A percentile compares a stretch with the other conserved stretches of the same genome.
phyloP scores from a whole-genome alignment of 2,113 vertebrate species.

The Dissostichus mawsoni region DNA sequence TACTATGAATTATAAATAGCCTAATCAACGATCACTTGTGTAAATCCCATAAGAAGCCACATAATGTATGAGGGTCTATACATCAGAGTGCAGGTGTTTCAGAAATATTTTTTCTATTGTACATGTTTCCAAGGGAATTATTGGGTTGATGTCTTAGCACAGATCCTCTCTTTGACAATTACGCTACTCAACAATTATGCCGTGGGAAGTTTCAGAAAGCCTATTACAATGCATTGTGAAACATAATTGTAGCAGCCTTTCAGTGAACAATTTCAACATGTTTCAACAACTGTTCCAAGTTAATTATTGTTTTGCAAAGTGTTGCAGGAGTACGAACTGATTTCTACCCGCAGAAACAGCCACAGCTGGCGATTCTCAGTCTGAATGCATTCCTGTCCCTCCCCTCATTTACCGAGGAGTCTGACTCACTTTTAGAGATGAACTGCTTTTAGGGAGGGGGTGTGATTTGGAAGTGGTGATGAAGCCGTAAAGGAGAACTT shows the following conservation, averaged over 20 bases:
- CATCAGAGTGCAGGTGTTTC: not conserved
- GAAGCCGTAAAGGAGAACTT: conserved; percentile 3
- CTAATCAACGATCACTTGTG: not conserved
- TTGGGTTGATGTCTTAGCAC: not conserved
- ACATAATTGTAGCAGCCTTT: not conserved
- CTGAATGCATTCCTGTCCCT: not conserved
- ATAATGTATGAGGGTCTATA: not conserved
- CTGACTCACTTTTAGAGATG: conserved; percentile 3
- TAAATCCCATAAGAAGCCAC: not conserved
- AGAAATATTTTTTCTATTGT: not conserved
- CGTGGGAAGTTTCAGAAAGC: not conserved
- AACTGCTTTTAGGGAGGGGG: not conserved
- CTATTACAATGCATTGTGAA: not conserved
- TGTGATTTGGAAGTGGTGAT: conserved; percentile 3
- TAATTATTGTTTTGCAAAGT: conserved; percentile 16
- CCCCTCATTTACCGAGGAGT: conserved; percentile 15
- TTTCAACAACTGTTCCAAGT: not conserved
- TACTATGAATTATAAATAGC: not conserved
- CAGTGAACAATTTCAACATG: not conserved
- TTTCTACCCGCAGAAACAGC: not conserved
- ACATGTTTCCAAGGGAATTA: not conserved
- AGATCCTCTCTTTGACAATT: not conserved
- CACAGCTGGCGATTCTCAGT: conserved; percentile 4
- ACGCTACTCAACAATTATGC: not conserved
- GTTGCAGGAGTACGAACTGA: not conserved